Conservation (phyloP, 2,797 vertebrate genomes). For the Notolepis coatsorum region DNA sequence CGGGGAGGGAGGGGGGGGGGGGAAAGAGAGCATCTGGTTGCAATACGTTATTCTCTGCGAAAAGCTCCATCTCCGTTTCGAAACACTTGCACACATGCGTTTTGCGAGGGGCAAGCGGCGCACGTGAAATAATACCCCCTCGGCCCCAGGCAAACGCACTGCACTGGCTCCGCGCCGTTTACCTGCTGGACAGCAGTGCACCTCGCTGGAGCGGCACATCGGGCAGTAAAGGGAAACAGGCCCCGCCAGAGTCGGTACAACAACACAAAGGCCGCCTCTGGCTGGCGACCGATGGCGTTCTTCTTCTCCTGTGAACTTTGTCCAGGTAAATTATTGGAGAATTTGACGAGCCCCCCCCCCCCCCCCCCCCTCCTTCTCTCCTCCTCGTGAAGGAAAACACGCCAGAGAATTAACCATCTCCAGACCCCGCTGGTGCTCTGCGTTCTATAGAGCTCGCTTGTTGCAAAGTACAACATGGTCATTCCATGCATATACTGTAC, state of each 20-base stretch:
- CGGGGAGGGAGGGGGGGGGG: no score
- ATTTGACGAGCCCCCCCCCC: no score
- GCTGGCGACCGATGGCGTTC: no score
- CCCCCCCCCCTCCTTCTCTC: not conserved
- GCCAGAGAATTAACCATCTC: conserved; percentile 47
- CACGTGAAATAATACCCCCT: conserved; percentile 53
- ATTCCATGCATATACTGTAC: not conserved
- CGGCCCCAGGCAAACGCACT: no score
- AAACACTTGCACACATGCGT: conserved; percentile 54
- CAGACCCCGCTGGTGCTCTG: conserved; percentile 30
- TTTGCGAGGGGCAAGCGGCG: conserved; percentile 59
- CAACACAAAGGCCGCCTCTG: no score
- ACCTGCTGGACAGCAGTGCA: conserved; percentile 42
- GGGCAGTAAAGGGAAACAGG: conserved; percentile 36
- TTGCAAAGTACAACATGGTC: not conserved
- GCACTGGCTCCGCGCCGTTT: conserved; percentile 40
- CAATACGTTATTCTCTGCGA: conserved; percentile 58
- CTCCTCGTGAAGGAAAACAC: conserved; percentile 46
- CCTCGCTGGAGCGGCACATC: conserved; percentile 22
- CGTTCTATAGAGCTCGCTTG: not conserved
- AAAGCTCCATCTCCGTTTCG: conserved; percentile 35
- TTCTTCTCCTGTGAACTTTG: conserved; percentile 59
- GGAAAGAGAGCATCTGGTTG: conserved; percentile 60
- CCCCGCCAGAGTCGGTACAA: no score
- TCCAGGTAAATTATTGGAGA: conserved; percentile 57